Conservation (phyloP, 2,797 vertebrate genomes). For the Arrhamphus sclerolepis region DNA sequence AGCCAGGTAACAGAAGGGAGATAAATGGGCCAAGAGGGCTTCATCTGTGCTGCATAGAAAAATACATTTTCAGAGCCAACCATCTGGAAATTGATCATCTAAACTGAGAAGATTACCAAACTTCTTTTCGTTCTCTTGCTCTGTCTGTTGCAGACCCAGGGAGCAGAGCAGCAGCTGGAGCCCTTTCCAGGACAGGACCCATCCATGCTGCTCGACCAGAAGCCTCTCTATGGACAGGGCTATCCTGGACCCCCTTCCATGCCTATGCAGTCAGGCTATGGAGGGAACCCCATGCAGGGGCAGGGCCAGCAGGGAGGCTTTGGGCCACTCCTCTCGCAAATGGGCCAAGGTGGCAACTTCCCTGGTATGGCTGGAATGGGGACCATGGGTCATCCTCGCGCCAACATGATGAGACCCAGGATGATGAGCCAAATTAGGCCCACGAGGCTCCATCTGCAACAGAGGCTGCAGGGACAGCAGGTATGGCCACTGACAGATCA, state of each 20-base stretch:
- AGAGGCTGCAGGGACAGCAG: slow-evolving; percentile 97
- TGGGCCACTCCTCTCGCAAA: slow-evolving; percentile 80
- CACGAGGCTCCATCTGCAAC: slow-evolving; percentile 94
- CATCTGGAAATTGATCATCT: slow-evolving; percentile 61
- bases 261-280: slow-evolving; percentile 86
- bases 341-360: slow-evolving; percentile 88
- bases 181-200: slow-evolving; percentile 90
- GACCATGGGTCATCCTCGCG: slow-evolving; percentile 88
- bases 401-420: slow-evolving; percentile 87
- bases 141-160: slow-evolving; percentile 79
- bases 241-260: slow-evolving; percentile 88
- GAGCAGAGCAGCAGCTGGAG: slow-evolving; percentile 87
- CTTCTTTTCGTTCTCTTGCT: slow-evolving; percentile 41
- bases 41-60: slow-evolving; percentile 54
- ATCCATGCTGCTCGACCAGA: slow-evolving; percentile 89
- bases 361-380: slow-evolving; percentile 86
- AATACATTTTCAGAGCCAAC: slow-evolving; percentile 55
- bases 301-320: slow-evolving; percentile 79
- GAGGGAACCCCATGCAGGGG: slow-evolving; percentile 76
- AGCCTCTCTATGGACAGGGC: slow-evolving; percentile 88
- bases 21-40: slow-evolving; percentile 55
- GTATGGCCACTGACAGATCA: slow-evolving; percentile 63
- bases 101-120: slow-evolving; percentile 48
- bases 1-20: slow-evolving; percentile 81
- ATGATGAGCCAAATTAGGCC: slow-evolving; percentile 91